Conservation (phyloP, 2,797 vertebrate species). For the Anabacerthia variegaticeps region DNA sequence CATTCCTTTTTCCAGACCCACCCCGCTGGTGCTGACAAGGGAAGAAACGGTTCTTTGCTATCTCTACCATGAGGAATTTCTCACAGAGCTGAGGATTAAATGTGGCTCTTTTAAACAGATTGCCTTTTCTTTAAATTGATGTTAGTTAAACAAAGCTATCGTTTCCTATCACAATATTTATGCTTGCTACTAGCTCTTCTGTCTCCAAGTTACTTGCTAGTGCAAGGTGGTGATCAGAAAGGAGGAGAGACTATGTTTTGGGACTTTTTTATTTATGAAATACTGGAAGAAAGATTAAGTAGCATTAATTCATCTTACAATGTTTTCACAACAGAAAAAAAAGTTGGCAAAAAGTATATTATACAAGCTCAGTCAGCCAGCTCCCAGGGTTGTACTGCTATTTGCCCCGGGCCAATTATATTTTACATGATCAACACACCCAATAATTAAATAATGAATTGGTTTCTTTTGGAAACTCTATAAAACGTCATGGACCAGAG, state of each 20-base stretch:
- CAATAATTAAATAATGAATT: constrained; percentile 78
- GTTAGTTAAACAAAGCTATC: constrained; percentile 61
- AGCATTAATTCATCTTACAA: constrained; percentile 64
- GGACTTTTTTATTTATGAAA: constrained; percentile 66
- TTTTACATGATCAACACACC: constrained; percentile 71
- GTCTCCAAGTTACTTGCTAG: constrained; percentile 32
- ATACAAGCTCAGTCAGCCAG: constrained; percentile 54
- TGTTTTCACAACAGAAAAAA: constrained; percentile 67
- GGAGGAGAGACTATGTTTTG: constrained; percentile 4
- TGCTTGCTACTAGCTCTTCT: constrained; percentile 58
- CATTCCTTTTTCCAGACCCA: constrained; percentile 9
- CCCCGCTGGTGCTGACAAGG: neutral
- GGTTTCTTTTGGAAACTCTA: constrained; percentile 73
- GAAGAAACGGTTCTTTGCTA: constrained; percentile 18
- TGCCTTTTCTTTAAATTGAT: constrained; percentile 53
- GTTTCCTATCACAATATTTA: constrained; percentile 68
- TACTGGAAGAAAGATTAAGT: constrained; percentile 60
- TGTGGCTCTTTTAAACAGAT: constrained; percentile 47
- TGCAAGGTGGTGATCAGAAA: constrained; percentile 23
- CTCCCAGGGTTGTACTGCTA: constrained; percentile 55
- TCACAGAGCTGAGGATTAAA: constrained; percentile 43
- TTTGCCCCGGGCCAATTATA: constrained; percentile 73
- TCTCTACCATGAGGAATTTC: neutral
- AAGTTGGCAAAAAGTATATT: constrained; percentile 40
- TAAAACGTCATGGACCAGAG: constrained; percentile 66